Percentiles rank a stretch among this genome's conserved stretches.
Evolutionary conservation across 2,888 invertebrate genomes (phyloP).

Genomic region (Lacanobia oleracea): DNA sequence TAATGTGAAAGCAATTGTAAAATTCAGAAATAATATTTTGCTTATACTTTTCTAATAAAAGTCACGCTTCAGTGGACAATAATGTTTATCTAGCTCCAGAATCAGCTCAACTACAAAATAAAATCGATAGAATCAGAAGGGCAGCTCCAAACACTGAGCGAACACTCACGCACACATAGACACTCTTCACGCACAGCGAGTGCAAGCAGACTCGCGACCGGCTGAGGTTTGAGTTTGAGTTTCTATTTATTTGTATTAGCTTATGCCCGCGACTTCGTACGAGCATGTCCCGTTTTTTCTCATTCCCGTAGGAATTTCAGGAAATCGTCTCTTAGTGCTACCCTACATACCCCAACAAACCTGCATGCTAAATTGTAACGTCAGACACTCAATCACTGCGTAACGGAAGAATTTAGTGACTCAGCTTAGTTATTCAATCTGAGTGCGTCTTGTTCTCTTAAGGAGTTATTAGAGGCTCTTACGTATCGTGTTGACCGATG

Average conservation of each 20-base stretch:
- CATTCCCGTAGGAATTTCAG: no score
- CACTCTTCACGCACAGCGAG: background rate
- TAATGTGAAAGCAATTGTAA: background rate
- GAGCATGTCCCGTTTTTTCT: no score
- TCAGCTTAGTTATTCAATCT: conserved; percentile 14
- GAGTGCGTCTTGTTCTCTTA: conserved; percentile 36
- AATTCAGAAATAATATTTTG: conserved; percentile 5
- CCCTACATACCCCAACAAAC: no score
- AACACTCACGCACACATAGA: background rate
- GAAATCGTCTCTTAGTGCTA: no score
- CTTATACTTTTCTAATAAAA: background rate
- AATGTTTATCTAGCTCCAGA: background rate
- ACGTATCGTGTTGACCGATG: conserved; percentile 20
- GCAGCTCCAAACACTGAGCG: no score
- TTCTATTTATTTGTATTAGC: no score
- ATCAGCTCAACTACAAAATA: background rate
- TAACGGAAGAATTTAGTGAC: no score
- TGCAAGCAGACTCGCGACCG: background rate
- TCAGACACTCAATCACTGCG: no score
- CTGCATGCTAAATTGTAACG: no score
- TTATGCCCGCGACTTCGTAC: no score
- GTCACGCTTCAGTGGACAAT: background rate
- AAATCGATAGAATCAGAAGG: background rate
- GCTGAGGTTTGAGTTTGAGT: no score
- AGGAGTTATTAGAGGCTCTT: conserved; percentile 12